Conservation (phyloP, 2,113 vertebrate species). For the Dipodomys spectabilis region DNA sequence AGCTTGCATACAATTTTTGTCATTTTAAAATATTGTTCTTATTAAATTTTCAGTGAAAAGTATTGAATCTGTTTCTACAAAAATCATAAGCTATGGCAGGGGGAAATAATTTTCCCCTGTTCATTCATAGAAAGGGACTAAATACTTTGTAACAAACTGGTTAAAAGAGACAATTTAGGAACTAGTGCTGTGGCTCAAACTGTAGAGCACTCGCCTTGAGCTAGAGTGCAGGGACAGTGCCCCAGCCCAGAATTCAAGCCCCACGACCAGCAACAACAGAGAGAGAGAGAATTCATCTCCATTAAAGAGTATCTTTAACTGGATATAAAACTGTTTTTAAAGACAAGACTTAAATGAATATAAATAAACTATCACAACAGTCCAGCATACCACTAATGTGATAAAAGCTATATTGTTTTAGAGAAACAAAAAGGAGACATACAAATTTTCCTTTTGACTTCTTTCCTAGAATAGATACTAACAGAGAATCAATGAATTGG, state of each 20-base stretch:
- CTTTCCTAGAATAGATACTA: not conserved
- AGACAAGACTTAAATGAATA: slow-evolving; percentile 45
- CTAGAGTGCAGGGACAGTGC: too few species aligned
- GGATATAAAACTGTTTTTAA: slow-evolving; percentile 43
- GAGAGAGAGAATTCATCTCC: not conserved
- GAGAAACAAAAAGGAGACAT: not conserved
- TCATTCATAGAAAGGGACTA: not conserved
- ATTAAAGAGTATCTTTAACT: not conserved
- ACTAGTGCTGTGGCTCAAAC: too few species aligned
- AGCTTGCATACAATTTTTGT: not conserved
- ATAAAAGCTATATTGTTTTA: not conserved
- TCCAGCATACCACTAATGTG: not conserved
- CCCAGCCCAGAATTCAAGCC: too few species aligned
- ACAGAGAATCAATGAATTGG: not conserved
- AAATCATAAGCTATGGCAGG: not conserved
- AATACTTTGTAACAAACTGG: slow-evolving; percentile 21
- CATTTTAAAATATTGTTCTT: not conserved
- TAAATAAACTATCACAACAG: slow-evolving; percentile 8
- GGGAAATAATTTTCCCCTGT: not conserved
- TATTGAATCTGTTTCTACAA: not conserved
- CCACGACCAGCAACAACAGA: too few species aligned
- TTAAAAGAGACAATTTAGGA: not conserved
- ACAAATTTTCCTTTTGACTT: not conserved
- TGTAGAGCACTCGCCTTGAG: too few species aligned
- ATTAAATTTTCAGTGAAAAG: not conserved